These are phyloP conservation scores for Amiota mariae DNA, from an alignment of 2,888 invertebrate species.

Conservation along the genomic window DNA sequence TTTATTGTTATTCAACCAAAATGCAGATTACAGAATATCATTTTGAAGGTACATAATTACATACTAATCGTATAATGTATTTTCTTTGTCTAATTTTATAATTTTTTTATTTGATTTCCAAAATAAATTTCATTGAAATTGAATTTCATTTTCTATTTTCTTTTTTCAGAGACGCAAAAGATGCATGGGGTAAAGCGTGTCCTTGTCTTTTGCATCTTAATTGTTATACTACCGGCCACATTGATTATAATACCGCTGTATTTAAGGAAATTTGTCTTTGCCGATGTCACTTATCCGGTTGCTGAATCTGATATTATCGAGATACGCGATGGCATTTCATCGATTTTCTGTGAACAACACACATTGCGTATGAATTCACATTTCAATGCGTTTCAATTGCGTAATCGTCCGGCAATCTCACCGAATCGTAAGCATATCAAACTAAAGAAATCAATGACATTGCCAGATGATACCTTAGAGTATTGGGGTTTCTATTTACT, in stretches of 20 bases:
- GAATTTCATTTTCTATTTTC: constrained; percentile 25
- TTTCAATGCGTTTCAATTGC: constrained; percentile 84
- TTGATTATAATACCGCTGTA: constrained; percentile 86
- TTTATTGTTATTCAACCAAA: constrained; percentile 31
- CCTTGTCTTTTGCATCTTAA: constrained; percentile 84
- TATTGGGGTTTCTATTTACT: constrained; percentile 92
- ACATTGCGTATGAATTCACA: constrained; percentile 83
- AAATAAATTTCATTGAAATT: not conserved
- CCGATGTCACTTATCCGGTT: constrained; percentile 84
- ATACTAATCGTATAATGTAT: not conserved
- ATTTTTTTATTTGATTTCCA: not conserved
- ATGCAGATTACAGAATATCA: constrained; percentile 65
- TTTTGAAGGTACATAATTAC: constrained; percentile 62
- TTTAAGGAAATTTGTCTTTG: constrained; percentile 83
- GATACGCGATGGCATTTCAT: constrained; percentile 87
- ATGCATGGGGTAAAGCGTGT: constrained; percentile 88
- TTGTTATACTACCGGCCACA: constrained; percentile 82
- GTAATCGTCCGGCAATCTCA: constrained; percentile 81
- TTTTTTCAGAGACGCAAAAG: constrained; percentile 78
- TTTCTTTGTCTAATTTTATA: not conserved
- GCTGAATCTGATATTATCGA: constrained; percentile 90
- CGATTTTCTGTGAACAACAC: constrained; percentile 87
- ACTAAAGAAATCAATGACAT: constrained; percentile 85
- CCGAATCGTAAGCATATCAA: constrained; percentile 82
- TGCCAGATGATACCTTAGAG: constrained; percentile 89